These are phyloP conservation scores for Catharus ustulatus DNA, from an alignment of 2,797 vertebrate genomes.

Conservation along the genomic window DNA sequence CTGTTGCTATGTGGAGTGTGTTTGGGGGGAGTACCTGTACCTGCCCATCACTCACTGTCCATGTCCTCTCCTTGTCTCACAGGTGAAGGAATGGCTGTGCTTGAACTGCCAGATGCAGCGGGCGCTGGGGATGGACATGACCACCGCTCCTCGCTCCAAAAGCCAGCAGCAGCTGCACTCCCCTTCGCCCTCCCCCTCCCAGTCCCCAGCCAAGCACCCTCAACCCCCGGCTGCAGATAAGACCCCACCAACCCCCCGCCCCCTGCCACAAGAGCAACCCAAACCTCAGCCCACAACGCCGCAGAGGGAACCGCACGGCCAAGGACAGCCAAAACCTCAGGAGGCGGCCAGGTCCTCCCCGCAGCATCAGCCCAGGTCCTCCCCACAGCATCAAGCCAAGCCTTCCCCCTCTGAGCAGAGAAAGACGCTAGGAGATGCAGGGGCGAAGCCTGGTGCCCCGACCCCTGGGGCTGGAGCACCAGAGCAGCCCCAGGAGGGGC, in stretches of 20 bases:
- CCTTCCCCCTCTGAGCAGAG: constrained; percentile 82
- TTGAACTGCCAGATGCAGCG: constrained; percentile 99
- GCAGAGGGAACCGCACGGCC: constrained; percentile 74
- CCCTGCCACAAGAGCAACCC: constrained; percentile 76
- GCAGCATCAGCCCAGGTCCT: constrained; percentile 75
- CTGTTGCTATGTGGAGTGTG: background rate
- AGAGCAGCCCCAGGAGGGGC: constrained; percentile 91
- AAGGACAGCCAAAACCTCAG: constrained; percentile 87
- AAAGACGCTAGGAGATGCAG: constrained; percentile 83
- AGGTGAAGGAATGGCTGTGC: constrained; percentile 99
- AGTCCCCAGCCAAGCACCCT: constrained; percentile 85
- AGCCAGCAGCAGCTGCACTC: constrained; percentile 97
- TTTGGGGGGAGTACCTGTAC: background rate
- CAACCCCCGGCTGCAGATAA: background rate
- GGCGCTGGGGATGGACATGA: constrained; percentile 98
- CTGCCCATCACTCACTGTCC: background rate
- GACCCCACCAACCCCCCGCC: constrained; percentile 45
- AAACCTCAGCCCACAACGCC: constrained; percentile 79
- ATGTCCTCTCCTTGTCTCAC: constrained; percentile 14
- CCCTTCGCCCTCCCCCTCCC: constrained; percentile 79
- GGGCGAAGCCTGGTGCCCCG: constrained; percentile 79
- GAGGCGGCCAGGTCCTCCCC: constrained; percentile 83
- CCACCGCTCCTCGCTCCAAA: constrained; percentile 92
- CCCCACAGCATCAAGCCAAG: constrained; percentile 82
- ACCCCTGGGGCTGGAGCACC: constrained; percentile 76